Evolutionary conservation across 2,797 vertebrate species (phyloP), one percentile per base, ranked within the genome.

Genomic region (Ptychobarbus kaznakovi): DNA sequence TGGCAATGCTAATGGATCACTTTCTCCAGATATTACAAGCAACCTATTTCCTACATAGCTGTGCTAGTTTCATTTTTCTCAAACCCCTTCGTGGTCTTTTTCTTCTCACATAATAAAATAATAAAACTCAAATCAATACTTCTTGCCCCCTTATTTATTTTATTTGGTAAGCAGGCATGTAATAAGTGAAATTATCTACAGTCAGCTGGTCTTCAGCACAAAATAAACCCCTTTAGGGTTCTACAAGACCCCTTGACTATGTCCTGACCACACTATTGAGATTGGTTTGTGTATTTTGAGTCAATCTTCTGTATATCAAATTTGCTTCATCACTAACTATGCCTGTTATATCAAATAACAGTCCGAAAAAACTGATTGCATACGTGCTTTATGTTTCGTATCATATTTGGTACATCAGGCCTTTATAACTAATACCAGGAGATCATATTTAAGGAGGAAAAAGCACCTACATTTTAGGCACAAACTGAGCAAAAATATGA

Each of bases 81-180:
- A 79, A 63, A 79, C 2, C 76, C 28, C 56, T 79, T 9, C 8
- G 12, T 79, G 76, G 15, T 20, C 15, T 78, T 61, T 63, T 61
- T 63, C 76, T 42, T 42, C 56, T 79, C n/a, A 28, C 22, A 40
- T 79, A 6, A 79, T 63, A 44, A 63, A 79, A 78, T 63, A 78
- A 78, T 78, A 79, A 79, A 79, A 63, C 38, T 79, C 8, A 63
- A 28, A 78, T 61, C 53, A n/a, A 78, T 78, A 61, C 61, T 42
- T 78, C 38, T 63, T 63, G 56, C 18, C 38, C 56, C 12, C 18
- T 58, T 77, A 15, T 44, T 63, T 63, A 44, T 63, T 78, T 78
- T 63, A 78, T 79, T 61, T 63, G 53, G 22, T 63, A 78, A 78
- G 13, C 13, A 63, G 56, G n/a, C 40, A 42, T 63, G 56, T 40